Percentiles rank a stretch among this genome's conserved stretches.
These are phyloP conservation scores for Tragelaphus strepsiceros DNA, from an alignment of 2,113 vertebrate genomes.

Conservation along the genomic window DNA sequence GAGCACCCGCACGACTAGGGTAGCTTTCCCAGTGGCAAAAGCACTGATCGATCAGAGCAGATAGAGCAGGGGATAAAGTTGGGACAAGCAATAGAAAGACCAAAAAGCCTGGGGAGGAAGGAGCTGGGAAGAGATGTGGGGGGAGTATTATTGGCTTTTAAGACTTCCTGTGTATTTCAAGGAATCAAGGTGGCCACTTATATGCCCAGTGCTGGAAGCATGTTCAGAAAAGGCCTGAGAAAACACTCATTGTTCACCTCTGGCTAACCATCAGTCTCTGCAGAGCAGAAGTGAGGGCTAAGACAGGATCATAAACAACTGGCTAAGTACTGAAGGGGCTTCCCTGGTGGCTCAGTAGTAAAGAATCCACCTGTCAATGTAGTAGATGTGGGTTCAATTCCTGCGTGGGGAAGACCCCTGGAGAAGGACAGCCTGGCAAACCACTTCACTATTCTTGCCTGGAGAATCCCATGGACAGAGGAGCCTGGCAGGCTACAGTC, in stretches of 20 bases:
- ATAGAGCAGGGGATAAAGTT: neutral
- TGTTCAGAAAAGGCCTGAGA: neutral
- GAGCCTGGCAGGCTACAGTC: neutral
- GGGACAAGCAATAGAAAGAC: neutral
- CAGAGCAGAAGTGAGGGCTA: neutral
- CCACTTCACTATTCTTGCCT: neutral
- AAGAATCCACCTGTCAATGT: neutral
- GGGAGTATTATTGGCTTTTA: neutral
- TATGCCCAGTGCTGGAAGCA: neutral
- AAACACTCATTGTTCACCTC: neutral
- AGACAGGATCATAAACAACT: neutral
- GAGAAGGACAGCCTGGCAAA: neutral
- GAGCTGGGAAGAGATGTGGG: neutral
- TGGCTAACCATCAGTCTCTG: neutral
- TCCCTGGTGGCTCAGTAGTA: neutral
- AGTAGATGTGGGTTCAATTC: neutral
- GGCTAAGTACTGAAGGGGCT: neutral
- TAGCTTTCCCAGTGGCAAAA: neutral
- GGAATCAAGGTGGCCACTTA: neutral
- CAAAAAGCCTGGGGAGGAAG: neutral
- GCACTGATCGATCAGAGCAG: neutral
- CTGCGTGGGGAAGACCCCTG: neutral
- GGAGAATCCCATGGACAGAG: neutral
- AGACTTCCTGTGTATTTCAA: neutral
- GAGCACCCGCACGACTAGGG: neutral